Base-by-base conservation (phyloP, 2,797 vertebrate species). In the Rhyacichthys aspro region DNA sequence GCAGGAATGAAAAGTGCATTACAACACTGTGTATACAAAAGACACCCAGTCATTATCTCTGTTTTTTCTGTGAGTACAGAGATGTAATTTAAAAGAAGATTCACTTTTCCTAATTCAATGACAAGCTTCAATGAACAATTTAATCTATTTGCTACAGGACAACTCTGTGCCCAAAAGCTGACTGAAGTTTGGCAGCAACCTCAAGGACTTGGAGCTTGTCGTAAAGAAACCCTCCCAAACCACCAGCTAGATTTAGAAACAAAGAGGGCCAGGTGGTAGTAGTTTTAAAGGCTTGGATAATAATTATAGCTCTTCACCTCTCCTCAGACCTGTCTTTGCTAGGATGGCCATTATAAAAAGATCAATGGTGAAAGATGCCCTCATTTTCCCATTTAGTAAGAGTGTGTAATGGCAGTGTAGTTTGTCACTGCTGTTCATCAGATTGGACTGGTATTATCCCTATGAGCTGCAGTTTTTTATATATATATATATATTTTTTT, bases 211-310 rank as follows among this genome's bases (percentile, higher is more conserved):
- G 34, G 32, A 64, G 52, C 48, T 59, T 45, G 17, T 52, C 46
- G 54, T 62, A 43, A 64, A 48, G 52, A 43, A 74, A 59, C 10
- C n/a, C 36, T 50, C 48, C 38, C 1, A 2, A 57, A 58, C 65
- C 74, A 74, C 33, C 9, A 38, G 18, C 62, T 33, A 67, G 28
- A 76, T 73, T 74, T 71, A 76, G 63, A 73, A 74, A 73, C 54
- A 70, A 54, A 72, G 23, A 52, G 17, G 42, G 41, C 43, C 66
- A 68, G 55, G 50, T 72, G 63, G 43, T 18, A 16, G 7, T 47
- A 47, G 36, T 70, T 68, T 68, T 46, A 50, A 59, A 15, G 45
- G 37, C 19, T 64, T 58, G n/a, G 55, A 63, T 44, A 42, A 56
- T 16, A n/a, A 66, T 72, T 49, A 56, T 55, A 15, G 61, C 16